Evolutionary conservation across 2,797 vertebrate species (phyloP).

Genomic region (Ceryle rudis): DNA sequence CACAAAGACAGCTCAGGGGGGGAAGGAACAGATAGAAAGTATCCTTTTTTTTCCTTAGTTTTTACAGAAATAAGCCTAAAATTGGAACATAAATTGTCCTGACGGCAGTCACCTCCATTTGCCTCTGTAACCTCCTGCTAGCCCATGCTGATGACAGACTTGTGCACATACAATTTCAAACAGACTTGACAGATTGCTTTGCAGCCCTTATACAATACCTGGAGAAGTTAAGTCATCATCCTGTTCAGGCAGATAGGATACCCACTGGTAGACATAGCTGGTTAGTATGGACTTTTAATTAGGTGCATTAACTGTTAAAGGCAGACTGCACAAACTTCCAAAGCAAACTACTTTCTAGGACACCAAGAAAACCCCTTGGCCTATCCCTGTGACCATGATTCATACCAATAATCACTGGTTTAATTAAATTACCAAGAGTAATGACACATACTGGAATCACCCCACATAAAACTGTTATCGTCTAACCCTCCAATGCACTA

Average conservation of each 20-base stretch:
- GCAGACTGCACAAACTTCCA: not conserved
- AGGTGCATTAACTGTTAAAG: not conserved
- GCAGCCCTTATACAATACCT: not conserved
- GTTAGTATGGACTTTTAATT: not conserved
- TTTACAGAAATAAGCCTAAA: not conserved
- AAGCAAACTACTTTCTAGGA: not conserved
- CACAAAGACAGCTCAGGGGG: not conserved
- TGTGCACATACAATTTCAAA: not conserved
- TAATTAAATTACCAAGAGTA: not conserved
- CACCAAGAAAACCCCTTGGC: not conserved
- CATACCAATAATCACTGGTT: not conserved
- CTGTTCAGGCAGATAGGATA: not conserved
- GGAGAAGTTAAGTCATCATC: not conserved
- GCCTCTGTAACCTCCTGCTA: not conserved
- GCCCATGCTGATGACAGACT: not conserved
- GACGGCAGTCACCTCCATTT: not conserved
- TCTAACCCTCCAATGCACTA: not conserved
- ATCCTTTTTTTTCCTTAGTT: not conserved
- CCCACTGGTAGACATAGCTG: not conserved
- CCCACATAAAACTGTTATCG: not conserved
- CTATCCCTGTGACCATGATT: not conserved
- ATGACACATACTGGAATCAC: not conserved
- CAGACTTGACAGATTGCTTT: not conserved
- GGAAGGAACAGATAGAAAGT: not conserved
- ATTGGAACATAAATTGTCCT: not conserved